Base-by-base conservation (phyloP, 2,113 vertebrate genomes). In the Clarias magur region DNA sequence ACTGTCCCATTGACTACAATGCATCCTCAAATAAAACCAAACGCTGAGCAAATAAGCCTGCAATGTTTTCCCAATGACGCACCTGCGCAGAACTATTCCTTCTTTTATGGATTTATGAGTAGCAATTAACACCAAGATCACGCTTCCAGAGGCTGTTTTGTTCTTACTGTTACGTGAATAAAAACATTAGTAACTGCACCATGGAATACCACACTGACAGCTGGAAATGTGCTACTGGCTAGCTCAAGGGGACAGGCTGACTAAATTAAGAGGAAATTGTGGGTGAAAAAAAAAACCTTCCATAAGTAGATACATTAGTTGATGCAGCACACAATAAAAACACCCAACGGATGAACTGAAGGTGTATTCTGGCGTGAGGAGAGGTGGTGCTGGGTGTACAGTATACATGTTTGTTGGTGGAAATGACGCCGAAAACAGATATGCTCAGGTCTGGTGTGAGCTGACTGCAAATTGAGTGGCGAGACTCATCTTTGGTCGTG, bases 111-210 rank as follows among this genome's bases (percentile, higher is more conserved):
- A 13, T 57, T 76, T 67, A 56, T 78, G 48, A 78, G 57, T 56
- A 54, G 17, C 86, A 83, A 83, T 83, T 87, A 87, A 83, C 68
- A 67, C n/a, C 56, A 27, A 72, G 27, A 42, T 73, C 48, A 23
- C 1, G 30, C 60, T 78, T 83, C 86, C 86, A 38, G 81, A 27
- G 81, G 27, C 72, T n/a, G 70, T 67, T 56, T 53, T 16, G 3
- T 34, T 78, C 81, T 12, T 80, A 59, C 15, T 0, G 1, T 59
- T 59, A 59, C 16, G 4, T 30, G n/a, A 59, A 34, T 80, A 59
- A 80, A 80, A 59, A 80, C 56, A 79, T 54, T 79, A 59, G n/a
- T 59, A 30, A 80, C 54, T 59, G 54, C 78, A 80, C 54, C 73
- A 34, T 19, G 7, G 56, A n/a, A 59, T 59, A 80, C 2, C 21